Conservation (phyloP, 1,140 invertebrate species). For the Neodiprion fabricii region DNA sequence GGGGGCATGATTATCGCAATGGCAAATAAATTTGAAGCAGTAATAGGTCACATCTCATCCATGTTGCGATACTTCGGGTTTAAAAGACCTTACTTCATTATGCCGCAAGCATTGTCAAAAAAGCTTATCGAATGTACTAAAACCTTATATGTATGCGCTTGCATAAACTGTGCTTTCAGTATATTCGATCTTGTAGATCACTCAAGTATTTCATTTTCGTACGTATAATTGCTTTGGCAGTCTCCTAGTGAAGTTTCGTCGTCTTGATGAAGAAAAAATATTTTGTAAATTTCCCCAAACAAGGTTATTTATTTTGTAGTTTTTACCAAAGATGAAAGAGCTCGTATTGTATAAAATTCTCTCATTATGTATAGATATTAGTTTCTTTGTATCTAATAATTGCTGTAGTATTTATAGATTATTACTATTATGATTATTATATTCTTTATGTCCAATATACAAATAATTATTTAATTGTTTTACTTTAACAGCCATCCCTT, state of each 20-base stretch:
- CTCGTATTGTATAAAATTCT: conserved; percentile 43
- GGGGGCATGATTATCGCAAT: too few relatives aligned
- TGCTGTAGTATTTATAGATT: conserved; percentile 9
- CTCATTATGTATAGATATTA: conserved; percentile 35
- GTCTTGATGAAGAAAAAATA: not conserved
- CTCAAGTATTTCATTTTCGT: not conserved
- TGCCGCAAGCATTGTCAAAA: too few relatives aligned
- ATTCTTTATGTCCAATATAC: not conserved
- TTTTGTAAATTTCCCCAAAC: not conserved
- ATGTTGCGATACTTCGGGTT: too few relatives aligned
- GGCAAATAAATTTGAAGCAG: too few relatives aligned
- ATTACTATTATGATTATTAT: conserved; percentile 14
- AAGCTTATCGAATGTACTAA: not conserved
- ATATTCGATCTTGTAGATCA: not conserved
- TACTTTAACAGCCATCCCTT: conserved; percentile 8
- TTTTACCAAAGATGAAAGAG: conserved; percentile 61
- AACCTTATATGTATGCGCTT: not conserved
- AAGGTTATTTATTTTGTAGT: conserved; percentile 60
- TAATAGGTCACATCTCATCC: too few relatives aligned
- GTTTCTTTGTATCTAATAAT: conserved; percentile 29
- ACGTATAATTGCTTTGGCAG: not conserved
- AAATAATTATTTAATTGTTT: conserved; percentile 12
- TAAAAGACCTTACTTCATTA: too few relatives aligned
- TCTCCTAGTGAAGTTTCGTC: not conserved
- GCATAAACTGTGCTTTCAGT: not conserved